These are phyloP conservation scores for Craterocephalus amniculus DNA, from an alignment of 2,797 vertebrate species.

Conservation along the genomic window DNA sequence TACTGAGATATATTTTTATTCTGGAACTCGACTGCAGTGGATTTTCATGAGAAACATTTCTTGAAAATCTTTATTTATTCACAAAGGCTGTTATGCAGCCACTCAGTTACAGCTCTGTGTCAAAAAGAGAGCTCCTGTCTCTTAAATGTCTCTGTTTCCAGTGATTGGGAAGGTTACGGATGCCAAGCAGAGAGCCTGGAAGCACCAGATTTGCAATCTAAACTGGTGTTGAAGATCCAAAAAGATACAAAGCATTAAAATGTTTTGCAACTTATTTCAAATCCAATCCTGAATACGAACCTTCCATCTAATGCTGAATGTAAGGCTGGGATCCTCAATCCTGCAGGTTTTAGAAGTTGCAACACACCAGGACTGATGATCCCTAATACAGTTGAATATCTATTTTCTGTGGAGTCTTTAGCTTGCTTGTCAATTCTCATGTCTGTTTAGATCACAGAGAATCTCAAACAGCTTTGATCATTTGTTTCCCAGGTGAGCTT, in stretches of 20 bases:
- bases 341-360: too few species aligned
- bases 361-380: too few species aligned
- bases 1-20: background rate
- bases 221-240: background rate
- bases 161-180: background rate
- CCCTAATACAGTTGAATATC: background rate
- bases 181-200: too few species aligned
- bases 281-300: background rate
- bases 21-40: background rate
- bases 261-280: background rate
- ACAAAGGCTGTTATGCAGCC: background rate
- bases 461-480: background rate
- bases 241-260: background rate
- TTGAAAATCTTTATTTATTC: background rate
- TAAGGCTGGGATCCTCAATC: too few species aligned
- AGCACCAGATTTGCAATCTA: background rate
- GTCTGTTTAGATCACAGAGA: background rate
- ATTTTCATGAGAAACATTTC: background rate
- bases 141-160: background rate
- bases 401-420: too few species aligned
- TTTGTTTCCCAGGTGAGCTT: background rate
- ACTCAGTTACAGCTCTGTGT: background rate
- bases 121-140: background rate
- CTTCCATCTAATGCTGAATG: too few species aligned
- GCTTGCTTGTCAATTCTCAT: too few species aligned